A percentile compares a stretch with the other conserved stretches of the same genome.
Evolutionary conservation across 2,113 vertebrate species (phyloP).

Genomic region (Psittacus erithacus): DNA sequence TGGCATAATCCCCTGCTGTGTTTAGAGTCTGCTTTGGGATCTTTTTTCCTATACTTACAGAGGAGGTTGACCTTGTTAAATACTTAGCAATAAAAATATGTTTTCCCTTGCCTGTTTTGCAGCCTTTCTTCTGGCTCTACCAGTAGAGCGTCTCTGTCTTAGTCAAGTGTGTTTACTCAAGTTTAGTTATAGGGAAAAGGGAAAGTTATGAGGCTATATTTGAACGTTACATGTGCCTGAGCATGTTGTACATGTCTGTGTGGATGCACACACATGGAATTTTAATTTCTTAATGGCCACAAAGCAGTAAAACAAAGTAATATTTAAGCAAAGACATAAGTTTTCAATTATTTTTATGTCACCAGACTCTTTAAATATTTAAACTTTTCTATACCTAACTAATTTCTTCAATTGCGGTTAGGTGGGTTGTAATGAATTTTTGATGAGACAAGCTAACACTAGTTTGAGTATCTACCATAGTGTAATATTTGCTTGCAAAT

Average conservation of each 20-base stretch:
- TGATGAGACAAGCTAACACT: neutral
- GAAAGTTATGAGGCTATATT: neutral
- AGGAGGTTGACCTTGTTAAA: constrained; percentile 33
- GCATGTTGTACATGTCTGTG: neutral
- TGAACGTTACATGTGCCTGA: neutral
- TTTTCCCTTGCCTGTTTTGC: neutral
- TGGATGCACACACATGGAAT: neutral
- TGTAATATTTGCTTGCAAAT: neutral
- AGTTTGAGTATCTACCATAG: neutral
- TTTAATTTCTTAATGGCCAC: neutral
- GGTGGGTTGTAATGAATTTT: constrained; percentile 8
- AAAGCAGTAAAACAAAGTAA: neutral
- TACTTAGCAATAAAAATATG: neutral
- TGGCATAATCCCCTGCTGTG: neutral
- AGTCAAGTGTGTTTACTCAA: neutral
- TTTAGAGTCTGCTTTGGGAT: constrained; percentile 2
- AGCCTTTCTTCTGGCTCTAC: neutral
- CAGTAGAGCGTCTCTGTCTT: neutral
- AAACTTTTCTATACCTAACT: neutral
- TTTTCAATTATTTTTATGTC: constrained; percentile 1
- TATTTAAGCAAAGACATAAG: neutral
- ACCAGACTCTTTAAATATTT: neutral
- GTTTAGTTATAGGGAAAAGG: neutral
- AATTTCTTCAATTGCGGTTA: constrained; percentile 1
- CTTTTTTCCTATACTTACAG: neutral